Base-by-base conservation (phyloP, 1,140 invertebrate species). In the Reticulitermes speratus region DNA sequence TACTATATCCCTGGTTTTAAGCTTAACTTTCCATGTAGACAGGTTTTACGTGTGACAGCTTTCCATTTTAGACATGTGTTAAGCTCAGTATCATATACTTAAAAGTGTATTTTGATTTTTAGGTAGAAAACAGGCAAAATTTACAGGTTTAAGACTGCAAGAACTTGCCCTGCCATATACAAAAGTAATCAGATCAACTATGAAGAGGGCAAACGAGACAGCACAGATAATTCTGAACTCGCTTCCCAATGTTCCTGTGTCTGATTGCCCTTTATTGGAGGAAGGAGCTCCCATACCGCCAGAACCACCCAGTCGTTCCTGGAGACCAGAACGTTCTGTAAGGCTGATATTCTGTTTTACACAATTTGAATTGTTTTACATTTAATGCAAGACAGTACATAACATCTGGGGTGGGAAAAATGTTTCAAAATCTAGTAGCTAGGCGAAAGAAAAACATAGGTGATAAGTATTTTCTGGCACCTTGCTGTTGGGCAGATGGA, bases 251-350 rank as follows among this genome's bases (percentile, higher is more conserved):
- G 89, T 95, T 83, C 90, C 93, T 32, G 91, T 94, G 9, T 91
- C 93, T 85, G 92, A 95, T 88, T 95, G 95, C 89, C 93, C 95
- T 87, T 92, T 98, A 75, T 90, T 99, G n/a, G 94, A 97, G 89
- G 98, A 99, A 92, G 99, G 99, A 14, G 96, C 97, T 2, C 99
- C 99, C 0, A 95, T 98, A 89, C 92, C 91, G 30, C 98, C 98
- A 0, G 98, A 99, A 89, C 99, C 99, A 3, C 96, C 97, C 0
- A 92, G 96, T 1, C 95, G 95, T 5, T 93, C 94, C 89, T 99
- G 98, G 97, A 95, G 93, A 90, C 96, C 97, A 2, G 96, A 97
- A 90, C 90, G 91, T 89, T 92, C 94, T 91, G 97, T 97, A 93
- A 93, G 92, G 90, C 9, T 25, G 38, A 30, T 16, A 75, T 75